Evolutionary conservation across 2,888 invertebrate genomes (phyloP).

Genomic region (Osedax frankpressi): DNA sequence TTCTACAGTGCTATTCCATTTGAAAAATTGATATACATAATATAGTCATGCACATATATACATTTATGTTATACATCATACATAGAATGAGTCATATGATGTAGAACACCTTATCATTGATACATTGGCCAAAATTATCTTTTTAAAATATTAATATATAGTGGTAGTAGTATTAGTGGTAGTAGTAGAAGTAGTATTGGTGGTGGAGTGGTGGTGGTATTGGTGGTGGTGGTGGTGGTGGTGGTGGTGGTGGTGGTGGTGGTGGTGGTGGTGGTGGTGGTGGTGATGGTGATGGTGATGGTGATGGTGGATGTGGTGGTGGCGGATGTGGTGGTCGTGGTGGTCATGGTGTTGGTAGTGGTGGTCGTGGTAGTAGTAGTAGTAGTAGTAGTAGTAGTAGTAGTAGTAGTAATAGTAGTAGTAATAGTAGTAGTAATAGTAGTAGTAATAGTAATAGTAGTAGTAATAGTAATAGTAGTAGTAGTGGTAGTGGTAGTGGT

Average conservation of each 20-base stretch:
- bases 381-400: not conserved
- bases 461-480: not conserved
- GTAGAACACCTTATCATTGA: too few relatives aligned
- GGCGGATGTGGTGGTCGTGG: not conserved
- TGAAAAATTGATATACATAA: too few relatives aligned
- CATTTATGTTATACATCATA: too few relatives aligned
- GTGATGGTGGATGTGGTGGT: not conserved
- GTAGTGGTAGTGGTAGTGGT: not conserved
- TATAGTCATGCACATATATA: too few relatives aligned
- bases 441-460: not conserved
- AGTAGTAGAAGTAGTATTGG: not conserved
- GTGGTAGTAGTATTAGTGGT: not conserved
- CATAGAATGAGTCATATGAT: too few relatives aligned
- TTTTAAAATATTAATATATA: too few relatives aligned
- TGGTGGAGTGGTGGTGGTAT: not conserved
- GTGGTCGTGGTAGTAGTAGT: not conserved
- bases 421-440: not conserved
- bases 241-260: not conserved
- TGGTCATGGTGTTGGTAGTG: not conserved
- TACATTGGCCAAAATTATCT: too few relatives aligned
- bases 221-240: not conserved
- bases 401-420: not conserved
- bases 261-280: not conserved
- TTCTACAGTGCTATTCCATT: too few relatives aligned
- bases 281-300: not conserved